Conservation (phyloP, 2,888 invertebrate species). For the Calliopum simillimum region DNA sequence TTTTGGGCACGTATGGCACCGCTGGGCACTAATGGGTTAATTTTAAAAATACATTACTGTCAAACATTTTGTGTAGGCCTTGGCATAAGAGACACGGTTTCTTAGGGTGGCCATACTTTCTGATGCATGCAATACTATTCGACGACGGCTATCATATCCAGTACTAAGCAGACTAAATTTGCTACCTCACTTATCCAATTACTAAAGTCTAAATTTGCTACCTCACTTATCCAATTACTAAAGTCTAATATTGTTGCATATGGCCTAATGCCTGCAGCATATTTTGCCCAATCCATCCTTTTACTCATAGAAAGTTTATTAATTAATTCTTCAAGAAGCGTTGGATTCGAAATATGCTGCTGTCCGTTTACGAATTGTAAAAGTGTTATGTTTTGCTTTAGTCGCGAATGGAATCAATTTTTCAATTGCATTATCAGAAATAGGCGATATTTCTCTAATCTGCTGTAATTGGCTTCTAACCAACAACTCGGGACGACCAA, state of each 20-base stretch:
- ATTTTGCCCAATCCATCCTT: slow-evolving; percentile 39
- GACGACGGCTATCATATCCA: too few species aligned
- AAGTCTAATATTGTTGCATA: slow-evolving; percentile 32
- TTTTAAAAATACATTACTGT: too few species aligned
- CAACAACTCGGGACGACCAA: too few species aligned
- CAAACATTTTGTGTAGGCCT: background rate
- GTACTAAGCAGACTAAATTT: slow-evolving; percentile 28
- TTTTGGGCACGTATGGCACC: too few species aligned
- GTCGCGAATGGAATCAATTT: slow-evolving; percentile 39
- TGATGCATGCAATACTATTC: slow-evolving; percentile 22
- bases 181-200: slow-evolving; percentile 20
- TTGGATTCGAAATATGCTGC: slow-evolving; percentile 42
- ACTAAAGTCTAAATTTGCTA: slow-evolving; percentile 34
- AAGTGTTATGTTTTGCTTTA: slow-evolving; percentile 37
- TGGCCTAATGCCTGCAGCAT: slow-evolving; percentile 21
- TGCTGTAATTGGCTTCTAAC: slow-evolving; percentile 40
- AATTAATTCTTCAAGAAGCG: slow-evolving; percentile 39
- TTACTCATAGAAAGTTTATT: slow-evolving; percentile 39
- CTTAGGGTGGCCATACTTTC: background rate
- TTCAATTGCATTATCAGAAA: slow-evolving; percentile 36
- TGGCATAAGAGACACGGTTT: background rate
- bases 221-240: slow-evolving; percentile 18
- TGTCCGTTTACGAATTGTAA: slow-evolving; percentile 36
- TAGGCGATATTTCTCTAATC: slow-evolving; percentile 36
- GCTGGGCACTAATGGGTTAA: too few species aligned